A percentile compares a stretch with the other conserved stretches of the same genome.
Evolutionary conservation across 2,113 vertebrate species (phyloP).

Genomic region (Otolemur garnettii): DNA sequence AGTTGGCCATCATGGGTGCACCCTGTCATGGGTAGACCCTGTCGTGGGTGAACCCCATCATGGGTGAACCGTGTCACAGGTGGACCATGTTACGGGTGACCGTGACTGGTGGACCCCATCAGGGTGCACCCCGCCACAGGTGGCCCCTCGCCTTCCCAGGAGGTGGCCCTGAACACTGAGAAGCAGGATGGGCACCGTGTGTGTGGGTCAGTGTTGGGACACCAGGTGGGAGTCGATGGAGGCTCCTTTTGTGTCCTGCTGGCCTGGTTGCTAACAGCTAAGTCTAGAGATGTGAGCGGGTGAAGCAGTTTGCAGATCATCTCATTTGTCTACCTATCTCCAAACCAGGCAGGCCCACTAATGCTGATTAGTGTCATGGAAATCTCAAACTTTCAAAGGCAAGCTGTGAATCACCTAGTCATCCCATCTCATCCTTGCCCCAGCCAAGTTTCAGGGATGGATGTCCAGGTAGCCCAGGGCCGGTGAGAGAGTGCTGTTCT

Average conservation of each 20-base stretch:
- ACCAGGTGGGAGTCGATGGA: accelerated
- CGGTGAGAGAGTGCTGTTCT: accelerated
- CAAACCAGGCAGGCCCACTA: accelerated
- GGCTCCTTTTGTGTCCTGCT: neutral
- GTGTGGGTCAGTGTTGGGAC: accelerated
- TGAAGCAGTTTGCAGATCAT: neutral
- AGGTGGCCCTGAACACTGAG: neutral
- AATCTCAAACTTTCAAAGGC: neutral
- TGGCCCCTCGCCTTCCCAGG: neutral
- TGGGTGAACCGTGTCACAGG: too few relatives aligned
- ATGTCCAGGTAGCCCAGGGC: too few relatives aligned
- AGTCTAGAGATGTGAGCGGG: neutral
- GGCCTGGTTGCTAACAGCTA: neutral
- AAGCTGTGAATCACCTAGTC: accelerated
- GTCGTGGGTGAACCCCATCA: too few relatives aligned
- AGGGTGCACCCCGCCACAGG: too few relatives aligned
- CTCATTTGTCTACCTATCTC: accelerated
- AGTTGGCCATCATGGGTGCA: too few relatives aligned
- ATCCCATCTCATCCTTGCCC: neutral
- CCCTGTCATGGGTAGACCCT: too few relatives aligned
- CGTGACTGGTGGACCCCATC: too few relatives aligned
- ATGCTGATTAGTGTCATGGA: accelerated
- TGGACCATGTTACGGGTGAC: too few relatives aligned
- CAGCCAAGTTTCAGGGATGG: neutral
- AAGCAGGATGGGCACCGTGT: neutral